A percentile compares a stretch with the other conserved stretches of the same genome.
These are phyloP conservation scores for Ectobius pallidus DNA, from an alignment of 2,888 invertebrate genomes.

Conservation along the genomic window DNA sequence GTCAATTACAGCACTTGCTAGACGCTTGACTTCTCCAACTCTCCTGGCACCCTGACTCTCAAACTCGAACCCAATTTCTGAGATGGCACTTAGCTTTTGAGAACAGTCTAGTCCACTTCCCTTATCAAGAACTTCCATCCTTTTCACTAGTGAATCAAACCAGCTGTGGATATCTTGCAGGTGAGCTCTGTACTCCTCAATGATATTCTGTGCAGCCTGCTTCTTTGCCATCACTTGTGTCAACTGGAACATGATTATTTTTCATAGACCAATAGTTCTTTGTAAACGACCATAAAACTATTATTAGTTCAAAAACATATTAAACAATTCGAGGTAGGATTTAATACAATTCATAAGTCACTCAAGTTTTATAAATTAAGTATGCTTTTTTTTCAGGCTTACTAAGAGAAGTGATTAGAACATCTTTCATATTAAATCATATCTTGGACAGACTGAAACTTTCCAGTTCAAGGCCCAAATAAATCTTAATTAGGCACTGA, in stretches of 20 bases:
- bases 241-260: conserved; percentile 59
- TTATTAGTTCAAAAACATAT: too few species aligned
- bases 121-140: conserved; percentile 82
- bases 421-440: too few species aligned
- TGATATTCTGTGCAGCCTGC: conserved; percentile 65
- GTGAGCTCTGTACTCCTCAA: conserved; percentile 77
- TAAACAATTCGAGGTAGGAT: too few species aligned
- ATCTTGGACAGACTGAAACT: too few species aligned
- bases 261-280: too few species aligned
- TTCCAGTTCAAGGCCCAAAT: too few species aligned
- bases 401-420: too few species aligned
- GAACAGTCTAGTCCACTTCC: conserved; percentile 82
- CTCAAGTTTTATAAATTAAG: too few species aligned
- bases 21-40: conserved; percentile 70
- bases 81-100: conserved; percentile 77
- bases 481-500: too few species aligned
- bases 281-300: too few species aligned
- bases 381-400: too few species aligned
- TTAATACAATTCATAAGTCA: too few species aligned
- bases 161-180: conserved; percentile 80
- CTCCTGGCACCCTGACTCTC: conserved; percentile 73
- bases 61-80: conserved; percentile 75
- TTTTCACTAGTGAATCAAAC: conserved; percentile 80
- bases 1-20: conserved; percentile 74
- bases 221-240: conserved; percentile 76